phyloP scores from a whole-genome alignment of 2,888 invertebrate species.

The Andrena chrysosceles region DNA sequence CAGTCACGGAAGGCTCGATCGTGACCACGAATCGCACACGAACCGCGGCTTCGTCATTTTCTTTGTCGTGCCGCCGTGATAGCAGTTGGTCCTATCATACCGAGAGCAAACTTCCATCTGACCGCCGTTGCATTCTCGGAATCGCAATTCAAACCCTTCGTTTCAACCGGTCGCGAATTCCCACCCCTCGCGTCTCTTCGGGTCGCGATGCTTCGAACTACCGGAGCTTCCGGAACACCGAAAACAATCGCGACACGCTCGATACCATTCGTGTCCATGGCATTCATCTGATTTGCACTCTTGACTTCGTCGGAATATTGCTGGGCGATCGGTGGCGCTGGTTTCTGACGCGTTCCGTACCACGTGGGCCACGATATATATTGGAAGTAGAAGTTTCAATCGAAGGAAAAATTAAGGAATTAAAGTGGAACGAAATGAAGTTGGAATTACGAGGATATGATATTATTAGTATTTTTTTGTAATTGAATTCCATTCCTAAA shows the following conservation, averaged over 20 bases:
- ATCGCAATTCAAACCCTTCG: constrained; percentile 18
- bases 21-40: constrained; percentile 51
- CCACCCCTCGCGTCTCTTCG: not conserved
- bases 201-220: not conserved
- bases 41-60: constrained; percentile 42
- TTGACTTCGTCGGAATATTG: not conserved
- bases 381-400: too few relatives aligned
- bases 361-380: too few relatives aligned
- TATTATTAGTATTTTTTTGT: too few relatives aligned
- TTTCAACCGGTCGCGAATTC: not conserved
- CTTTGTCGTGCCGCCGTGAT: constrained; percentile 38
- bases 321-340: too few relatives aligned
- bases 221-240: not conserved
- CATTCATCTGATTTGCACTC: not conserved
- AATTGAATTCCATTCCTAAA: too few relatives aligned
- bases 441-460: too few relatives aligned
- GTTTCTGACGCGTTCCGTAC: too few relatives aligned
- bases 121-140: constrained; percentile 26
- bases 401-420: too few relatives aligned
- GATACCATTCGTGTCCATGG: not conserved
- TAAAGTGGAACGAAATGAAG: too few relatives aligned
- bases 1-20: constrained; percentile 58
- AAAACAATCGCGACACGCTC: not conserved
- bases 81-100: constrained; percentile 34
- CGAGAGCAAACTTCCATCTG: constrained; percentile 24